These are phyloP conservation scores for Lytechinus pictus DNA, from an alignment of 35 echinoderm and acorn worm genomes.

Conservation along the genomic window DNA sequence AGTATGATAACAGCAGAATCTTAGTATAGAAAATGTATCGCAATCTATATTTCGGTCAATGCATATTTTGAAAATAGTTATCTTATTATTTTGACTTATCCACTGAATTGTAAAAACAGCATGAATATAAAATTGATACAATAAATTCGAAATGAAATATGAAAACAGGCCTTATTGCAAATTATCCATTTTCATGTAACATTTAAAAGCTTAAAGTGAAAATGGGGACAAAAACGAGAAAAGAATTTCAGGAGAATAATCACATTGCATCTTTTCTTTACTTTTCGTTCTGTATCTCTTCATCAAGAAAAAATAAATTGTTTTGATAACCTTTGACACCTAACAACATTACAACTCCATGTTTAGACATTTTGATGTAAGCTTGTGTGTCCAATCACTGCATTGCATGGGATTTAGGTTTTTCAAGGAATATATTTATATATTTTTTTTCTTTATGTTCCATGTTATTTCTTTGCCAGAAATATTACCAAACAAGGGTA, in stretches of 20 bases:
- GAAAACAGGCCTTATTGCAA: no score
- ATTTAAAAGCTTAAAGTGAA: no score
- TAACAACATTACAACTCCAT: slow-evolving; percentile 4
- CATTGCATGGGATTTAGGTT: background rate
- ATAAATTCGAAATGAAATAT: no score
- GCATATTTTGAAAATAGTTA: no score
- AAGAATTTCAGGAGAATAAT: background rate
- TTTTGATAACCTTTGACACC: slow-evolving; percentile 10
- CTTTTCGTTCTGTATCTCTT: background rate
- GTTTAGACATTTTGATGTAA: slow-evolving; percentile 19
- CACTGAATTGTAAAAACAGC: no score
- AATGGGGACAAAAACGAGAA: background rate
- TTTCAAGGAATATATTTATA: background rate
- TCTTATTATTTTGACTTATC: no score
- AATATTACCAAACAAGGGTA: background rate
- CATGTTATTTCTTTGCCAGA: background rate
- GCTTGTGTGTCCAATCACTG: background rate
- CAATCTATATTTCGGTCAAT: no score
- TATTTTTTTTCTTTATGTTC: background rate
- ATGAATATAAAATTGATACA: no score
- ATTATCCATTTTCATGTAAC: no score
- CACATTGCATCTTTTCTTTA: background rate
- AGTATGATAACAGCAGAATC: no score
- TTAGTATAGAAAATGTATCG: no score
- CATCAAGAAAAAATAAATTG: background rate